Evolutionary conservation across 2,797 vertebrate genomes (phyloP).

Genomic region (Columba guinea): DNA sequence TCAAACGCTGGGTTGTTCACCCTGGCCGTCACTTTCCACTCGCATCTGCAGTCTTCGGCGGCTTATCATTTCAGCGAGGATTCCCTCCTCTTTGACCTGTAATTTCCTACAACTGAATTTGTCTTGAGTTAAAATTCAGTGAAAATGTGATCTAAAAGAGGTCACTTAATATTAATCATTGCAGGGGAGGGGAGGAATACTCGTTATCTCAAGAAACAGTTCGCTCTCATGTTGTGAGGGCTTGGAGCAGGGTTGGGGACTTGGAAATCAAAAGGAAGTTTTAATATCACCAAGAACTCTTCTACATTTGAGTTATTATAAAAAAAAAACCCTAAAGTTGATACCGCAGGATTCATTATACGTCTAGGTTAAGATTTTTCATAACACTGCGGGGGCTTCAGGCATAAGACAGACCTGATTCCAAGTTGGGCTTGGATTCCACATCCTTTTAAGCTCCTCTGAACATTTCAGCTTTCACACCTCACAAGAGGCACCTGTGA

Average conservation of each 20-base stretch:
- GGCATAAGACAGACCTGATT: neutral
- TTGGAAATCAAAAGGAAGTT: neutral
- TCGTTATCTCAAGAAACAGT: neutral
- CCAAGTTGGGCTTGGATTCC: neutral
- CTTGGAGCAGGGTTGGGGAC: neutral
- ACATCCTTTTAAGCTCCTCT: neutral
- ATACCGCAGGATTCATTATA: neutral
- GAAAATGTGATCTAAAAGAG: neutral
- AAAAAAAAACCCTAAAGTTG: neutral
- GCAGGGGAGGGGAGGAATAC: neutral
- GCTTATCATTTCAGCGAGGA: neutral
- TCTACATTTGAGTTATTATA: neutral
- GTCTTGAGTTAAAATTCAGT: rapidly evolving
- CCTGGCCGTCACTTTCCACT: slow-evolving; percentile 16
- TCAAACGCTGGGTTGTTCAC: neutral
- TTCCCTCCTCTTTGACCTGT: neutral
- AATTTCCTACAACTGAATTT: neutral
- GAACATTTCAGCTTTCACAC: neutral
- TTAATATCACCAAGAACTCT: neutral
- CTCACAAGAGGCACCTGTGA: neutral
- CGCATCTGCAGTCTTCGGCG: neutral
- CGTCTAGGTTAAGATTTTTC: neutral
- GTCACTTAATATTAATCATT: neutral
- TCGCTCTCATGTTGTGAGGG: neutral
- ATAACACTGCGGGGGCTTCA: no score